Evolutionary conservation across 2,888 invertebrate genomes (phyloP).

Genomic region (Leucoma salicis): DNA sequence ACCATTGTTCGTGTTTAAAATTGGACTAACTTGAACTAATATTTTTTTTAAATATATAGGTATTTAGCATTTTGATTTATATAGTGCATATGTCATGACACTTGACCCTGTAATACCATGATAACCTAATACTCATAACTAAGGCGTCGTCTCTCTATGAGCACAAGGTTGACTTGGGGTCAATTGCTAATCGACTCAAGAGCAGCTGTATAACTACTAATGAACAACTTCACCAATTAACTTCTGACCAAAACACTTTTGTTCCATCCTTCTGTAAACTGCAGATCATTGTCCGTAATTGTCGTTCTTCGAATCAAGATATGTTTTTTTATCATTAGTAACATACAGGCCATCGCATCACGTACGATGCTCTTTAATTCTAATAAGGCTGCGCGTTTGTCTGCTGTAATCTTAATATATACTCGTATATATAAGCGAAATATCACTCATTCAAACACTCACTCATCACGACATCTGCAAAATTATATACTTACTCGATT

Average conservation of each 20-base stretch:
- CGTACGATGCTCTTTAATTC: too few relatives aligned
- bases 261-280: slow-evolving; percentile 41
- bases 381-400: too few relatives aligned
- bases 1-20: too few relatives aligned
- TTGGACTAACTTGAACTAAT: too few relatives aligned
- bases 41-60: neutral
- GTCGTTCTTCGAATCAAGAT: too few relatives aligned
- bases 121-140: slow-evolving; percentile 37
- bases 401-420: too few relatives aligned
- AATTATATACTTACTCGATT: too few relatives aligned
- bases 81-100: neutral
- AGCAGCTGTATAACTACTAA: slow-evolving; percentile 51
- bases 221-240: slow-evolving; percentile 72
- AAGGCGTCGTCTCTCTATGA: slow-evolving; percentile 31
- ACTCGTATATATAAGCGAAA: too few relatives aligned
- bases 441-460: too few relatives aligned
- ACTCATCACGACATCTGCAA: too few relatives aligned
- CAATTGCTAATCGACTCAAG: slow-evolving; percentile 75
- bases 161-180: slow-evolving; percentile 60
- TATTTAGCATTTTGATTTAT: neutral
- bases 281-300: neutral
- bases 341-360: too few relatives aligned
- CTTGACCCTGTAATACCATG: slow-evolving; percentile 12
- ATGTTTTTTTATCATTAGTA: too few relatives aligned
- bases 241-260: slow-evolving; percentile 67